Evolutionary conservation across 2,797 vertebrate genomes (phyloP).

Genomic region (Anabacerthia variegaticeps): DNA sequence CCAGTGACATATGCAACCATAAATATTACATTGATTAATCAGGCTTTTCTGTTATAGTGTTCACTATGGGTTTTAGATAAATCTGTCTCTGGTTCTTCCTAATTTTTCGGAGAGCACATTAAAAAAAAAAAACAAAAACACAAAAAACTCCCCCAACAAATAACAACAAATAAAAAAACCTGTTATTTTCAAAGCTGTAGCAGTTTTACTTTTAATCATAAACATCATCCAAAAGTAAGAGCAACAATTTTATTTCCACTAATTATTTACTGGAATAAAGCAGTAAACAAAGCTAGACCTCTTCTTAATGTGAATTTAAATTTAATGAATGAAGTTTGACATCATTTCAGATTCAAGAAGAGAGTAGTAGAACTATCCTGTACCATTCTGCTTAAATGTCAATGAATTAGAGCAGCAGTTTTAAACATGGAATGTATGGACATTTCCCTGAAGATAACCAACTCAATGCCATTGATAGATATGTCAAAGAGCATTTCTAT

Average conservation of each 20-base stretch:
- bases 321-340: not conserved
- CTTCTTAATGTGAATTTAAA: not conserved
- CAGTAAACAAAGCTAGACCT: not conserved
- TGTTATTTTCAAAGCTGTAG: not conserved
- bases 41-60: not conserved
- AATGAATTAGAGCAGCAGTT: not conserved
- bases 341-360: not conserved
- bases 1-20: not conserved
- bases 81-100: not conserved
- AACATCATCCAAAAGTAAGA: not conserved
- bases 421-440: not conserved
- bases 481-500: not conserved
- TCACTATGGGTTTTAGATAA: not conserved
- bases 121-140: too few species aligned
- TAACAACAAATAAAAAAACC: too few species aligned
- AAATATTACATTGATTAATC: not conserved
- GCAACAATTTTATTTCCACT: not conserved
- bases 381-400: not conserved
- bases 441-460: not conserved
- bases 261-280: not conserved
- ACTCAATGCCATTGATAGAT: not conserved
- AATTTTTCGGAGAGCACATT: too few species aligned
- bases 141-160: too few species aligned
- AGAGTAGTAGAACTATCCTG: not conserved
- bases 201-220: not conserved